Evolutionary conservation across 2,113 vertebrate species (phyloP), one percentile per base, ranked within the genome.

Genomic region (Meles meles): DNA sequence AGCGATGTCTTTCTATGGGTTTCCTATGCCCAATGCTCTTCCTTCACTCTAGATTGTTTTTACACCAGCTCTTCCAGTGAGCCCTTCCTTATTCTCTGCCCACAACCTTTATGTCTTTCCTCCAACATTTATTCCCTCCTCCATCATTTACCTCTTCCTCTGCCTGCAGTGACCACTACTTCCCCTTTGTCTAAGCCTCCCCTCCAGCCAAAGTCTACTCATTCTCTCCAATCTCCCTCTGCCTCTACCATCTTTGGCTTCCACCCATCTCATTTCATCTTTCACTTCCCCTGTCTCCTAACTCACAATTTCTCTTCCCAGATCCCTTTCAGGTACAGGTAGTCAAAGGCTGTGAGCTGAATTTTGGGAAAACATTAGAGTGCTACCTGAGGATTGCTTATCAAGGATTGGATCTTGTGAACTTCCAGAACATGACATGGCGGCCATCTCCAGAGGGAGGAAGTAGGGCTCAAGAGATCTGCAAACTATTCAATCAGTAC

Each of bases 301-400:
- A 57, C 72, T 84, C 1, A 57, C 1, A 20, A 42, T 74, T 13
- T 74, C 23, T 74, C 23, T 42, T 74, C 39, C 71, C 23, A 74
- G 71, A 74, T 74, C 23, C 71, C 23, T 27, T 74, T 42, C 71
- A 42, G 11, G 39, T 74, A 7, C 71, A 74, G 39, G 9, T 12
- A 0, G 10, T 6, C 77, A 10, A 0, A 65, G 72, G 94, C 37
- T 93, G 90, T 82, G 74, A 87, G 25, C 20, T 93, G 49, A 42
- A 31, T 2, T 11, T 17, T 52, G 49, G 12, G 2, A 7, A 42
- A 14, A 0, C 0, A n/a, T 8, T 23, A 5, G 10, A 4, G 59
- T 9, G 15, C 10, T 87, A 87, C 9, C 0, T 17, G 6, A 0
- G 1, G 21, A 0, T 37, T 21, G 85, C 80, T 59, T 79, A 65